Conservation (phyloP, 2,797 vertebrate genomes). For the Acipenser ruthenus region DNA sequence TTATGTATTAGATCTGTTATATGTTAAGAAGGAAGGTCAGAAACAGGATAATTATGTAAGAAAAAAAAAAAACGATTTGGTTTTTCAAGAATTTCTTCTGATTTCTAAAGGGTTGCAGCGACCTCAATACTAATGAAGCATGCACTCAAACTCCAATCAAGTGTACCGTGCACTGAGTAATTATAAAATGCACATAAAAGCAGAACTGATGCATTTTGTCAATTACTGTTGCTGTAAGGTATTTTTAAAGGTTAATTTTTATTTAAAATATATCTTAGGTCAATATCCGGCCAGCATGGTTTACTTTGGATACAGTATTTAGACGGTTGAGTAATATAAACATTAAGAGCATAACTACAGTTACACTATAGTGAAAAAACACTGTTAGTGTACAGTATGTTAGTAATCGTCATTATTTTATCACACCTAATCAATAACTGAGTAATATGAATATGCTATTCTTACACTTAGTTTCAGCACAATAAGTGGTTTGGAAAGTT, state of each 20-base stretch:
- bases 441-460: too few species aligned
- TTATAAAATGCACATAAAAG: conserved; percentile 60
- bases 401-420: neutral
- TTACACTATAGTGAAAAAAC: conserved; percentile 24
- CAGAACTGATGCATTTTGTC: conserved; percentile 73
- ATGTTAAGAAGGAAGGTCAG: conserved; percentile 28
- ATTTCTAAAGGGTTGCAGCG: conserved; percentile 58
- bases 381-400: conserved; percentile 26
- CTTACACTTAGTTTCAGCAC: too few species aligned
- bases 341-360: too few species aligned
- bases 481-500: too few species aligned
- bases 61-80: conserved; percentile 29
- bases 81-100: conserved; percentile 52
- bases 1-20: conserved; percentile 50
- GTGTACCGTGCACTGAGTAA: conserved; percentile 51
- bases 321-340: conserved; percentile 54
- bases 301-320: conserved; percentile 33
- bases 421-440: too few species aligned
- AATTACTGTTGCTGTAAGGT: conserved; percentile 72
- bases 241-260: conserved; percentile 75
- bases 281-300: conserved; percentile 51
- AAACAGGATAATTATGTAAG: neutral
- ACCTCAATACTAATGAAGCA: conserved; percentile 68
- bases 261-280: conserved; percentile 62
- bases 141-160: conserved; percentile 57